phyloP scores from a whole-genome alignment of 1,140 invertebrate species.

The Palaemon carinicauda region DNA sequence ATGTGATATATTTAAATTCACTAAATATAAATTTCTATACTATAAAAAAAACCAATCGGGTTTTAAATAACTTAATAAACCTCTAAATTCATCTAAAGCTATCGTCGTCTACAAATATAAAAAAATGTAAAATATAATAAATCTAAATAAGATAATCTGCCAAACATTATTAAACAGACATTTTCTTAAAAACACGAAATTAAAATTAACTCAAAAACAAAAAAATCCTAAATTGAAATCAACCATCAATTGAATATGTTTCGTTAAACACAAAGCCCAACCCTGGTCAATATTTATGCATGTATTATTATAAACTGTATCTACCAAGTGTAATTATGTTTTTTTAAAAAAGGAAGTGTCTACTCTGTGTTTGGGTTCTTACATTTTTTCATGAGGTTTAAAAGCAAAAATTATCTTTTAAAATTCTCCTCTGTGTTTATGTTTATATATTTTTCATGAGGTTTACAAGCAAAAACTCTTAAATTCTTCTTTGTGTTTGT shows the following conservation, averaged over 20 bases:
- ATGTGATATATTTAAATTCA: too few relatives aligned
- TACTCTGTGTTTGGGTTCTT: not conserved
- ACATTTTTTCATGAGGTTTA: not conserved
- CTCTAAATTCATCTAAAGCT: not conserved
- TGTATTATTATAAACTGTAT: not conserved
- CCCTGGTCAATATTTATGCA: constrained; percentile 27
- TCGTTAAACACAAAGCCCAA: constrained; percentile 3
- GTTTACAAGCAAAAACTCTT: not conserved
- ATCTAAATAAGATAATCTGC: too few relatives aligned
- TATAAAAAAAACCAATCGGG: not conserved
- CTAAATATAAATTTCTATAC: too few relatives aligned
- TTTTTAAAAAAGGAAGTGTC: not conserved
- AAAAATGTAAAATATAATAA: too few relatives aligned
- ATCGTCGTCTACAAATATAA: too few relatives aligned
- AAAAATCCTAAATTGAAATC: not conserved
- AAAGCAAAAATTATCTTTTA: not conserved
- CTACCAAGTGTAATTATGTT: too few relatives aligned
- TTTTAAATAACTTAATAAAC: not conserved
- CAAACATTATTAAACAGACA: too few relatives aligned
- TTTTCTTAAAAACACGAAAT: not conserved
- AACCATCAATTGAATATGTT: not conserved
- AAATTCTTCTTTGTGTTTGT: not conserved
- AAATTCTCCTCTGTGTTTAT: not conserved
- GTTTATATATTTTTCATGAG: not conserved
- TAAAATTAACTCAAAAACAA: not conserved